Evolutionary conservation across 2,797 vertebrate genomes (phyloP).

Genomic region (Gymnodraco acuticeps): DNA sequence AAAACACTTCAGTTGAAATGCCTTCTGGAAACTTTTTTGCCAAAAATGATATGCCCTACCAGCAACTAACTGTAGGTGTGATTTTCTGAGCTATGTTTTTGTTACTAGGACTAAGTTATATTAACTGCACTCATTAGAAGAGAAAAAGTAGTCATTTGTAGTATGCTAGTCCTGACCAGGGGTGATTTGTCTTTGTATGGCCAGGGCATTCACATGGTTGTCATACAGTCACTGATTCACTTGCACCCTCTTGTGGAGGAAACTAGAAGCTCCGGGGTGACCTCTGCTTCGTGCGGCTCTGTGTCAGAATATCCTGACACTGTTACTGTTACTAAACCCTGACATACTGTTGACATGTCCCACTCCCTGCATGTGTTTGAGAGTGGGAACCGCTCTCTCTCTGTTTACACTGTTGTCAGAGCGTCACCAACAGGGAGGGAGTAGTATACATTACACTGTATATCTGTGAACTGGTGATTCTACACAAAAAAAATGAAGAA

Average conservation of each 20-base stretch:
- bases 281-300: slow-evolving; percentile 33
- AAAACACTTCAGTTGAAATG: slow-evolving; percentile 64
- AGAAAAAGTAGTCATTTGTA: slow-evolving; percentile 68
- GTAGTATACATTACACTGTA: slow-evolving; percentile 58
- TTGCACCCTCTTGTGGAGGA: slow-evolving; percentile 78
- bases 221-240: slow-evolving; percentile 64
- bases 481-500: slow-evolving; percentile 17
- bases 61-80: slow-evolving; percentile 81
- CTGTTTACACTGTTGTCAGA: slow-evolving; percentile 71
- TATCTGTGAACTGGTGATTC: slow-evolving; percentile 63
- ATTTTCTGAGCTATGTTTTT: slow-evolving; percentile 72
- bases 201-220: slow-evolving; percentile 64
- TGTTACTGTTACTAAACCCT: slow-evolving; percentile 40
- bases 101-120: slow-evolving; percentile 73
- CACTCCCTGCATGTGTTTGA: slow-evolving; percentile 75
- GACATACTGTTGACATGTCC: slow-evolving; percentile 56
- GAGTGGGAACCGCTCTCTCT: slow-evolving; percentile 66
- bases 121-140: slow-evolving; percentile 76
- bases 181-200: slow-evolving; percentile 59
- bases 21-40: slow-evolving; percentile 80
- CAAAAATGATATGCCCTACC: slow-evolving; percentile 81
- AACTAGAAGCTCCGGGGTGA: slow-evolving; percentile 53
- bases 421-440: slow-evolving; percentile 53
- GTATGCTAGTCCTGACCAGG: slow-evolving; percentile 65
- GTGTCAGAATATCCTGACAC: slow-evolving; percentile 35